phyloP scores from a whole-genome alignment of 2,113 vertebrate genomes.

The Pungitius pungitius region DNA sequence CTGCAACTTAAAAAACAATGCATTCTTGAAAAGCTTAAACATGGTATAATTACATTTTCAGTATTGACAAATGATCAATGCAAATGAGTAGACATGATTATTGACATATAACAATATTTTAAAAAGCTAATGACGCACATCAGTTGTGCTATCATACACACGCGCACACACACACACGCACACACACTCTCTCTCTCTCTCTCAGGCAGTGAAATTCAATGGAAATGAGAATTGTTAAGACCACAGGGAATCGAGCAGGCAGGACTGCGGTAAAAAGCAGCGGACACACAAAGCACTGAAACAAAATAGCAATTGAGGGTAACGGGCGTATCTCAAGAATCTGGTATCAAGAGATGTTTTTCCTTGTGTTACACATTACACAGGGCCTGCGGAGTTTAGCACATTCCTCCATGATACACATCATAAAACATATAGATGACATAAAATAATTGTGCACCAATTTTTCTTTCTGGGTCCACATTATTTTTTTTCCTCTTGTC shows the following conservation, averaged over 20 bases:
- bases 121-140: slow-evolving; percentile 28
- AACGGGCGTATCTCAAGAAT: slow-evolving; percentile 1
- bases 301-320: neutral
- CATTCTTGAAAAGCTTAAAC: slow-evolving; percentile 25
- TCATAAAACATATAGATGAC: slow-evolving; percentile 39
- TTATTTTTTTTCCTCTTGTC: slow-evolving; percentile 10
- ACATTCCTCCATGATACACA: slow-evolving; percentile 27
- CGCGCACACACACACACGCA: neutral
- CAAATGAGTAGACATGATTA: slow-evolving; percentile 18
- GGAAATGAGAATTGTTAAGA: slow-evolving; percentile 4
- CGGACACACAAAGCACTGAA: slow-evolving; percentile 31
- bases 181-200: neutral
- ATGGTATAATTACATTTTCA: slow-evolving; percentile 18
- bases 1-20: slow-evolving; percentile 64
- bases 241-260: neutral
- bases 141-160: neutral
- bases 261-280: neutral
- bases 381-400: neutral
- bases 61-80: neutral
- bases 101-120: slow-evolving; percentile 61
- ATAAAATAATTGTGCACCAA: slow-evolving; percentile 8
- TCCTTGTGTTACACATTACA: neutral
- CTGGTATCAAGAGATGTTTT: slow-evolving; percentile 6
- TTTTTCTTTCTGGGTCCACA: slow-evolving; percentile 15
- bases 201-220: slow-evolving; percentile 28